Evolutionary conservation across 2,797 vertebrate species (phyloP), one percentile per base, ranked within the genome.

Genomic region (Bryconaethiops microstoma): DNA sequence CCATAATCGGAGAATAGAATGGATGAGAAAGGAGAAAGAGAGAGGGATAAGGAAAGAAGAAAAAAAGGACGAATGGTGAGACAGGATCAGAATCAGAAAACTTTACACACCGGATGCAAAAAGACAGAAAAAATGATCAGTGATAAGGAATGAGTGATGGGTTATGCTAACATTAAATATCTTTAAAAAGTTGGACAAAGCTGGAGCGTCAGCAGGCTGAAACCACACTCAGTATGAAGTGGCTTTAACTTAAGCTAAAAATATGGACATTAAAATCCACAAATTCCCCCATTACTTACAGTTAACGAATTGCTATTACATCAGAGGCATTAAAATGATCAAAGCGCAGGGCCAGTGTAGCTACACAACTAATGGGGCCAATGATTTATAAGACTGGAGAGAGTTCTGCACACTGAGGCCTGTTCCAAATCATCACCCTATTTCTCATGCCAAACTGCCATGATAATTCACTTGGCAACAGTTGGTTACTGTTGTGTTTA

Each of bases 401-500:
- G 59, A 72, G 19, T 54, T 5, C 48, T 72, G 52, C 48, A 54
- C 25, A 17, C 60, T 52, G 72, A 45, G 52, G 42, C 35, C 23
- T 4, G 25, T 78, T 80, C 72, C 75, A 76, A 73, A 80, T 80
- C 48, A 77, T 72, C 59, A 8, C 54, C 23, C 45, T 16, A 73
- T 74, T 74, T 64, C 57, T 82, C 57, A 80, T 76, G 77, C 54
- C 74, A 57, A 64, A 54, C 42, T 42, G 65, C 65, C 81, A 81
- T 74, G 25, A 62, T 81, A 59, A 78, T 77, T 67, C 57, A 77
- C 76, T 82, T 73, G 74, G 81, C 42, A 80, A 71, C 57, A 73
- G 73, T 80, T 73, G 74, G 81, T 25, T 74, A 70, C 65, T 72
- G 63, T 63, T 83, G 75, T 80, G 75, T 80, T 79, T 52, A 71